phyloP scores from a whole-genome alignment of 2,797 vertebrate genomes.

The Percopsis omiscomaycus region DNA sequence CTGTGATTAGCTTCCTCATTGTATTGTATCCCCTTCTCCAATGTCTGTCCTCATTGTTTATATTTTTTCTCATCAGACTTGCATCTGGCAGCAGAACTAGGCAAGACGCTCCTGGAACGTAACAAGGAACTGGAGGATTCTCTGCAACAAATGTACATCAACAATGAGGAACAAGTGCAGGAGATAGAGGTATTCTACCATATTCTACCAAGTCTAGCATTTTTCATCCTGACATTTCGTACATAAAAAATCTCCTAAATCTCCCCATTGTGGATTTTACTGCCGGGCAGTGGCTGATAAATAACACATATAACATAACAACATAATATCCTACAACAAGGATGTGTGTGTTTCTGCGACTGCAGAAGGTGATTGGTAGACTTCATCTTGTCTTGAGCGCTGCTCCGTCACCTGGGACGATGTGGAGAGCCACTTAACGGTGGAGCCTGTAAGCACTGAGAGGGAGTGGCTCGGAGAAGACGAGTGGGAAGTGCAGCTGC shows the following conservation, averaged over 20 bases:
- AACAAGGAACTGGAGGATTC: constrained; percentile 98
- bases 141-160: constrained; percentile 95
- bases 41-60: constrained; percentile 2
- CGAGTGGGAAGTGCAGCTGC: neutral
- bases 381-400: neutral
- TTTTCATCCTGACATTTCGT: too few species aligned
- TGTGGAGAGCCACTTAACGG: neutral
- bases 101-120: constrained; percentile 94
- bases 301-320: too few species aligned
- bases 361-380: neutral
- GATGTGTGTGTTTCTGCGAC: neutral
- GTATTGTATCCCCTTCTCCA: constrained; percentile 1
- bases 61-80: constrained; percentile 78
- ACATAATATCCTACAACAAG: too few species aligned
- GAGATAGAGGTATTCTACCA: constrained; percentile 92
- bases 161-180: constrained; percentile 97
- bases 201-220: neutral
- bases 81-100: constrained; percentile 94
- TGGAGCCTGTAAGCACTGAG: neutral
- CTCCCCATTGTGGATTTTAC: too few species aligned
- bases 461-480: neutral
- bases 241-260: too few species aligned
- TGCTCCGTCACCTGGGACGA: neutral
- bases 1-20: neutral
- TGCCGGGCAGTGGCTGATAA: too few species aligned